These are phyloP conservation scores for Australoheros facetus DNA, from an alignment of 2,797 vertebrate genomes.

Conservation along the genomic window DNA sequence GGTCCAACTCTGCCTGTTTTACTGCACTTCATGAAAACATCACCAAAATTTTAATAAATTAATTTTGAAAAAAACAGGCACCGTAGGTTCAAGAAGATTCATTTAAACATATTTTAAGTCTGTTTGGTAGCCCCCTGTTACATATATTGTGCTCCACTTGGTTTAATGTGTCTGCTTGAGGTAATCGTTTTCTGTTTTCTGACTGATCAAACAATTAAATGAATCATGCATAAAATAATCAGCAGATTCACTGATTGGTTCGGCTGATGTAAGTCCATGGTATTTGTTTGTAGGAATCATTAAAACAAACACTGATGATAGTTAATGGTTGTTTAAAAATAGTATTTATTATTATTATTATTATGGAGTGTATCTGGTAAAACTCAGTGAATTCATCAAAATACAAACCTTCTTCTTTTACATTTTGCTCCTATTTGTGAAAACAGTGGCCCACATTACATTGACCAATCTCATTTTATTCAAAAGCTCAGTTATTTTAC, in stretches of 20 bases:
- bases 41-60: background rate
- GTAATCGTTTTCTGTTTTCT: background rate
- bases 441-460: background rate
- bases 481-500: background rate
- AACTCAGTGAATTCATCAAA: too few relatives aligned
- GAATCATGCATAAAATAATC: background rate
- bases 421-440: background rate
- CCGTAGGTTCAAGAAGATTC: too few relatives aligned
- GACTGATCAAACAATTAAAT: background rate
- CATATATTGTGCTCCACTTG: accelerated
- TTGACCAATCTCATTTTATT: background rate
- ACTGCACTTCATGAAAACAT: too few relatives aligned
- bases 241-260: background rate
- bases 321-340: background rate
- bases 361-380: too few relatives aligned
- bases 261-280: background rate
- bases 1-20: too few relatives aligned
- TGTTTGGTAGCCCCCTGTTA: too few relatives aligned
- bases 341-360: background rate
- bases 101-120: too few relatives aligned
- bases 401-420: too few relatives aligned
- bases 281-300: background rate
- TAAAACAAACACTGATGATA: background rate
- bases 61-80: too few relatives aligned
- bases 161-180: background rate